Conservation (phyloP, 2,888 invertebrate genomes). For the Conops quadrifasciatus region DNA sequence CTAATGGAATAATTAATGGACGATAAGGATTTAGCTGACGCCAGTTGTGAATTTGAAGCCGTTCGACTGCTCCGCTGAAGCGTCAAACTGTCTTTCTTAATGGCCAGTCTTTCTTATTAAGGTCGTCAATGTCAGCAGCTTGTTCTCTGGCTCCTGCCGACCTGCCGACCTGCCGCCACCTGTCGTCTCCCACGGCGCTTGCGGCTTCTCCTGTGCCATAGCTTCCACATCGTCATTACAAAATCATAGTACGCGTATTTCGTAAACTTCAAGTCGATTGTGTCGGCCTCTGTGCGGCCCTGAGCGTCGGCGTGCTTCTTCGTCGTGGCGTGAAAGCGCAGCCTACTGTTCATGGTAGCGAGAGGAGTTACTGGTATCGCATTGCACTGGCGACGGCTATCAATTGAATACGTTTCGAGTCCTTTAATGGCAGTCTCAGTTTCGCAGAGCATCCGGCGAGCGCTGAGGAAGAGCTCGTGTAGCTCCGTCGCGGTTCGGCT, state of each 20-base stretch:
- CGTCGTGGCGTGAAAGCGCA: constrained; percentile 52
- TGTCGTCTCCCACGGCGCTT: not conserved
- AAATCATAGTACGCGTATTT: constrained; percentile 53
- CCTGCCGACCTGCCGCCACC: no score
- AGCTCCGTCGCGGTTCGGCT: constrained; percentile 51
- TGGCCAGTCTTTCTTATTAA: no score
- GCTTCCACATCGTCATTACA: constrained; percentile 48
- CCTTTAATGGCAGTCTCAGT: constrained; percentile 60
- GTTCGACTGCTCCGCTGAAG: no score
- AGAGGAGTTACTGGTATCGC: constrained; percentile 44
- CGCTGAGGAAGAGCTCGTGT: constrained; percentile 52
- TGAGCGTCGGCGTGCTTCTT: constrained; percentile 40
- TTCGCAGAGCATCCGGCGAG: constrained; percentile 57
- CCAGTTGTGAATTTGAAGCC: no score
- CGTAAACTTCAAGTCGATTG: constrained; percentile 52
- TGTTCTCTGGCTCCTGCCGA: no score
- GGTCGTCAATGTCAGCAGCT: no score
- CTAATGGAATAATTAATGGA: no score
- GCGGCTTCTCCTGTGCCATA: constrained; percentile 14
- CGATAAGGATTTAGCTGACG: no score
- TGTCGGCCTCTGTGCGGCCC: constrained; percentile 40
- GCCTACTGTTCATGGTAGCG: constrained; percentile 46
- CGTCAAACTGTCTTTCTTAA: no score
- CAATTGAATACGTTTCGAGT: constrained; percentile 45
- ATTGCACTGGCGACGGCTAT: not conserved